Evolutionary conservation across 2,113 vertebrate species (phyloP).

Genomic region (Mesocricetus auratus): DNA sequence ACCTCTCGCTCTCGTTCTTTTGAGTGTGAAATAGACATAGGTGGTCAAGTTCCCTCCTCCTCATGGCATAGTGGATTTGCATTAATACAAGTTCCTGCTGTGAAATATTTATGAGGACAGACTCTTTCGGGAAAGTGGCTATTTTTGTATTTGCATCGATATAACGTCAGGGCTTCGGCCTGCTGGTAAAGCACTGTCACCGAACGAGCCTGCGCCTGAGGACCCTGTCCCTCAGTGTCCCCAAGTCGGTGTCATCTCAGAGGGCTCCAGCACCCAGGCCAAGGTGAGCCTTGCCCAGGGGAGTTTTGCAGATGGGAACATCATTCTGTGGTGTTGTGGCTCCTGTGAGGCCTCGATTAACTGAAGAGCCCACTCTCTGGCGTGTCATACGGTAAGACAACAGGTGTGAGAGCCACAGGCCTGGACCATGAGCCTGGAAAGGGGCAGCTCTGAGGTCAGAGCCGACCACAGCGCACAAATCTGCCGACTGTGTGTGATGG

Average conservation of each 20-base stretch:
- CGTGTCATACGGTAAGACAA: background rate
- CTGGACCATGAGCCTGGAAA: too few relatives aligned
- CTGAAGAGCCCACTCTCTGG: background rate
- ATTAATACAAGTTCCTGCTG: background rate
- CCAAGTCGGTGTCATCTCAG: background rate
- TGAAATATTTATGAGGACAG: background rate
- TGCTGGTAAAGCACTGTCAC: background rate
- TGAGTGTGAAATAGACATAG: background rate
- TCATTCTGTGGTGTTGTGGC: too few relatives aligned
- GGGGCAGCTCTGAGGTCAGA: too few relatives aligned
- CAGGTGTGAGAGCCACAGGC: background rate
- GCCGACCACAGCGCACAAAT: background rate
- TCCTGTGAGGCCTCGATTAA: background rate
- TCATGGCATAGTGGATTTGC: background rate
- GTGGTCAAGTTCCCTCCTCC: background rate
- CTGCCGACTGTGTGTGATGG: background rate
- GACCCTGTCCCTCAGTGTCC: background rate
- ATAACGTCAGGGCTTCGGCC: background rate
- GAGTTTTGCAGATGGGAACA: background rate
- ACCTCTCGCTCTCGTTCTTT: background rate
- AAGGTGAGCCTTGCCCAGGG: background rate
- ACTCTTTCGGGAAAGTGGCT: background rate
- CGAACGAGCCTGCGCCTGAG: rapidly evolving
- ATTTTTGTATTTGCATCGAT: background rate
- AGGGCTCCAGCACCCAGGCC: background rate